These are phyloP conservation scores for Linhomoeus sp. DNA, from an alignment of 2,888 invertebrate genomes.

Conservation along the genomic window DNA sequence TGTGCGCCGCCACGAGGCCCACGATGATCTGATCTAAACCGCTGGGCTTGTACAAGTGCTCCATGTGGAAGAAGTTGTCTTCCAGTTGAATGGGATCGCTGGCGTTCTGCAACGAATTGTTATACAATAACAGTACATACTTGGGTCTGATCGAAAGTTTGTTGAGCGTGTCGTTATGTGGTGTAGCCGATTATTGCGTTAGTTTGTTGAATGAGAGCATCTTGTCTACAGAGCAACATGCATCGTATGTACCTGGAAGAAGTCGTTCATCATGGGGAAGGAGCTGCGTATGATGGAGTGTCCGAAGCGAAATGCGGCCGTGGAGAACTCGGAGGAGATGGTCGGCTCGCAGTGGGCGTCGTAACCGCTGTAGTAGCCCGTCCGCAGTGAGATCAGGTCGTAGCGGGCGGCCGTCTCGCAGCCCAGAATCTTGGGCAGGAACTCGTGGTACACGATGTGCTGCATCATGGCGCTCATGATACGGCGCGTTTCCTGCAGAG, in stretches of 20 bases:
- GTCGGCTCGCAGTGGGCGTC: conserved; percentile 48
- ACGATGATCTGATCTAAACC: conserved; percentile 26
- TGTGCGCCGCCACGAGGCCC: conserved; percentile 23
- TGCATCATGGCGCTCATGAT: conserved; percentile 37
- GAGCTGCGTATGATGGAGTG: conserved; percentile 56
- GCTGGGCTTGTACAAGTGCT: no score
- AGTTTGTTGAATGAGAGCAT: no score
- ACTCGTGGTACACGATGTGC: conserved; percentile 25
- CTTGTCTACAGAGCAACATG: no score
- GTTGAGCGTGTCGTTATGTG: conserved; percentile 14
- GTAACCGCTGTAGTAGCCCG: conserved; percentile 34
- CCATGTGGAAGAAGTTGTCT: no score
- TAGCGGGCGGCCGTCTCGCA: conserved; percentile 73
- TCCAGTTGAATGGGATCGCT: no score
- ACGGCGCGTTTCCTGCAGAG: conserved; percentile 24
- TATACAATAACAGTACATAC: no score
- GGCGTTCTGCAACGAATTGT: no score
- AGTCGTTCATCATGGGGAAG: conserved; percentile 40
- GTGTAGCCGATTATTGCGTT: no score
- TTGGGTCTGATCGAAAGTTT: no score
- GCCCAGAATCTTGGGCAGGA: conserved; percentile 63
- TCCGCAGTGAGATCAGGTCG: conserved; percentile 54
- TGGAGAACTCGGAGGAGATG: conserved; percentile 61
- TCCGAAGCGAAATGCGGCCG: conserved; percentile 46
- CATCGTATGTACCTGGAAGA: no score